phyloP scores from a whole-genome alignment of 2,113 vertebrate species.

The Tachysurus vachellii region DNA sequence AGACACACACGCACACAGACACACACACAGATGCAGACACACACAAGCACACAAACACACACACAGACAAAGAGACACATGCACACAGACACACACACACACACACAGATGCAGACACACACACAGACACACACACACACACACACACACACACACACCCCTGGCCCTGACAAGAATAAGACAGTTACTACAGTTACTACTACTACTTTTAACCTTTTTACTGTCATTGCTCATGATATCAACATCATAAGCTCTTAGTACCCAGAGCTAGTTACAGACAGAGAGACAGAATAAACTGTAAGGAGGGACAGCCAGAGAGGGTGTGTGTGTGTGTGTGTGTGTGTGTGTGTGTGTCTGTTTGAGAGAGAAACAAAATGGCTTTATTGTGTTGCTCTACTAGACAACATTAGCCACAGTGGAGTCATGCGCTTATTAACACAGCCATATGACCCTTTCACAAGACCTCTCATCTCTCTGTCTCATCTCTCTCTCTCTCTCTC shows the following conservation, averaged over 20 bases:
- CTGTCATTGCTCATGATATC: background rate
- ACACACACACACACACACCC: background rate
- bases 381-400: conserved; percentile 28
- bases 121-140: conserved; percentile 12
- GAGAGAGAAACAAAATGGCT: conserved; percentile 12
- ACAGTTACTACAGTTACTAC: background rate
- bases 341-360: conserved; percentile 14
- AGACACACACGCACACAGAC: background rate
- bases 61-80: background rate
- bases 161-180: background rate
- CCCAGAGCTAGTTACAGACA: background rate
- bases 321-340: background rate
- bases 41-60: background rate
- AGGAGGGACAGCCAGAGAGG: background rate
- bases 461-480: conserved; percentile 33
- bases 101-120: background rate
- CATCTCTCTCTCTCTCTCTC: background rate
- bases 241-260: background rate
- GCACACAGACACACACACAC: background rate
- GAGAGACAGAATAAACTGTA: background rate
- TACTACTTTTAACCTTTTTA: background rate
- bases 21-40: background rate
- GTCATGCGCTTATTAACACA: conserved; percentile 22
- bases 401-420: conserved; percentile 23
- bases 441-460: conserved; percentile 47